A percentile compares a stretch with the other conserved stretches of the same genome.
These are phyloP conservation scores for Synergus itoensis DNA, from an alignment of 2,888 invertebrate species.

Conservation along the genomic window DNA sequence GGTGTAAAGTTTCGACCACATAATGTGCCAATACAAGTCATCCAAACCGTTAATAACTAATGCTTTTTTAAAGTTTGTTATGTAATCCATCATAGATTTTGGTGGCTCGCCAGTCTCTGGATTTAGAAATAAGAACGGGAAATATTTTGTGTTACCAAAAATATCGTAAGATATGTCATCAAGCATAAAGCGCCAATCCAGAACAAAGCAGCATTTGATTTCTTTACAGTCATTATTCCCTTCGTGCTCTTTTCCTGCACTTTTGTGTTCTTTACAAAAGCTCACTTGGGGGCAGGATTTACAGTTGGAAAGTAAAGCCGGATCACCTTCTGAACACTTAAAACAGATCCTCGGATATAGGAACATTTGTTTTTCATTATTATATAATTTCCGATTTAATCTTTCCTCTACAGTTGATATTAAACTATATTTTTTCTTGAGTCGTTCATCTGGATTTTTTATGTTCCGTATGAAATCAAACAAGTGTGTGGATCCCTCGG, in stretches of 20 bases:
- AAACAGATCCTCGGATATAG: constrained; percentile 68
- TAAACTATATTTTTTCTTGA: constrained; percentile 61
- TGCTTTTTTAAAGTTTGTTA: too few species aligned
- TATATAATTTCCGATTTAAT: constrained; percentile 56
- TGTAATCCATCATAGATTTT: too few species aligned
- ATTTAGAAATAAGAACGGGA: background rate
- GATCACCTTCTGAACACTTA: constrained; percentile 62
- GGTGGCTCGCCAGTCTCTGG: constrained; percentile 48
- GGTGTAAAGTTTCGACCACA: constrained; percentile 63
- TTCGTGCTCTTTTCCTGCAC: background rate
- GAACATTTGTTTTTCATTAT: constrained; percentile 67
- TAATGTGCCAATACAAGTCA: too few species aligned
- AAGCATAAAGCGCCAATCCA: constrained; percentile 49
- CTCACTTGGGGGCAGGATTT: constrained; percentile 63
- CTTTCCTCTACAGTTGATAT: constrained; percentile 60
- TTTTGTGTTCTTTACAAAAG: constrained; percentile 64
- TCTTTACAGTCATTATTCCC: too few species aligned
- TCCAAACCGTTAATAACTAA: too few species aligned
- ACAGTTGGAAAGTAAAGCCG: constrained; percentile 63
- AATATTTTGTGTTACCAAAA: background rate
- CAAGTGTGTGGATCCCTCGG: constrained; percentile 49
- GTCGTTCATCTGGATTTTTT: too few species aligned
- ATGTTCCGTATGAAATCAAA: constrained; percentile 44
- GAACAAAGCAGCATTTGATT: too few species aligned
- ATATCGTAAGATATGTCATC: background rate